phyloP scores from a whole-genome alignment of 2,888 invertebrate genomes.

The Lypha dubia region DNA sequence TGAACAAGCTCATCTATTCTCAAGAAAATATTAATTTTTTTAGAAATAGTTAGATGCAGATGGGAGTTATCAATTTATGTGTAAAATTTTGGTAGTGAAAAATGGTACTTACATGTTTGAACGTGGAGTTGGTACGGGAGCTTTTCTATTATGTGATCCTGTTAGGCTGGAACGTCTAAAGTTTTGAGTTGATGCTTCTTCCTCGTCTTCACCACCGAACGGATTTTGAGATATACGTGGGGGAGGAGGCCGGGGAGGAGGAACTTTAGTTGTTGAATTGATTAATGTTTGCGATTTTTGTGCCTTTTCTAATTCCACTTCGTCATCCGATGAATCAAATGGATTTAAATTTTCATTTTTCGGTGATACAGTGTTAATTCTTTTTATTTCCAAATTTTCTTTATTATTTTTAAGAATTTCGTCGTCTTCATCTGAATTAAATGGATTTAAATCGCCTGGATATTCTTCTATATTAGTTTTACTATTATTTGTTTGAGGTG shows the following conservation, averaged over 20 bases:
- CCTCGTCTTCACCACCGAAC: constrained; percentile 89
- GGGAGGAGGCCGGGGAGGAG: constrained; percentile 83
- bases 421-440: constrained; percentile 88
- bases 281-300: constrained; percentile 48
- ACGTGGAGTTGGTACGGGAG: constrained; percentile 82
- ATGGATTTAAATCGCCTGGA: constrained; percentile 93
- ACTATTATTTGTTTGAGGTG: constrained; percentile 55
- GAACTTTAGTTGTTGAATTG: constrained; percentile 75
- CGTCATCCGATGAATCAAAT: constrained; percentile 88
- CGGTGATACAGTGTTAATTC: constrained; percentile 54
- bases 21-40: constrained; percentile 3
- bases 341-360: constrained; percentile 84
- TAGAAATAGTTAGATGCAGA: background rate
- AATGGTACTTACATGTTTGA: constrained; percentile 78
- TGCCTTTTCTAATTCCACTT: constrained; percentile 81
- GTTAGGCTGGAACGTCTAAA: constrained; percentile 75
- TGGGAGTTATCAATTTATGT: background rate
- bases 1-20: constrained; percentile 44
- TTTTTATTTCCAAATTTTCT: constrained; percentile 66
- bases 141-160: constrained; percentile 75
- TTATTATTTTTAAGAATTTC: constrained; percentile 78
- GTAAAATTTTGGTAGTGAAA: background rate
- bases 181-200: constrained; percentile 64
- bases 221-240: constrained; percentile 86
- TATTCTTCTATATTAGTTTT: constrained; percentile 83